Percentiles rank a stretch among this genome's conserved stretches.
Conservation (phyloP, 2,113 vertebrate genomes). For the Chlamydotis undulata region DNA sequence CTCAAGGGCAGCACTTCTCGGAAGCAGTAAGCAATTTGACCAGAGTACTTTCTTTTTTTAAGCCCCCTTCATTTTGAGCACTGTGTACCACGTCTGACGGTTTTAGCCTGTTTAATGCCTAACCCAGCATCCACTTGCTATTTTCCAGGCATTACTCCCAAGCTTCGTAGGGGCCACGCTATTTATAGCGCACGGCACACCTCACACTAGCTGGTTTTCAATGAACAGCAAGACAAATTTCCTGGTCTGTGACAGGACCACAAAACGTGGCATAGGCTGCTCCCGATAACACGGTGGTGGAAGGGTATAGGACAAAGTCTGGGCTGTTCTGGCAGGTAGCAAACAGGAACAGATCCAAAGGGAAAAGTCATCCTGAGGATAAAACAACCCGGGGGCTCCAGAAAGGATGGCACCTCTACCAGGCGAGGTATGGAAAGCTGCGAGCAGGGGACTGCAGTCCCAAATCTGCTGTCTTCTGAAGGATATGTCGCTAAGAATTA, state of each 20-base stretch:
- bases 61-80: neutral
- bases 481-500: neutral
- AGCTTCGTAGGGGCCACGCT: neutral
- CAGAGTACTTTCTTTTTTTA: neutral
- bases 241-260: neutral
- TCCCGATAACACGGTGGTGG: fast-evolving
- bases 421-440: neutral
- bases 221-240: neutral
- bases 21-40: neutral
- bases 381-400: neutral
- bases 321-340: neutral
- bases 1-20: neutral
- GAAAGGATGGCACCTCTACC: neutral
- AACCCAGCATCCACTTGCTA: neutral
- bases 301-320: neutral
- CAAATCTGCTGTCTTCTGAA: neutral
- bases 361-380: neutral
- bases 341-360: neutral
- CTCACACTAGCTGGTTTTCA: neutral
- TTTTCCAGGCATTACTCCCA: neutral
- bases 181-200: neutral
- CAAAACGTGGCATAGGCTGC: fast-evolving
- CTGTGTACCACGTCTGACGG: neutral
- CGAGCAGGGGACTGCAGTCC: neutral
- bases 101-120: neutral